Conservation (phyloP, 2,113 vertebrate genomes). For the Ia io region DNA sequence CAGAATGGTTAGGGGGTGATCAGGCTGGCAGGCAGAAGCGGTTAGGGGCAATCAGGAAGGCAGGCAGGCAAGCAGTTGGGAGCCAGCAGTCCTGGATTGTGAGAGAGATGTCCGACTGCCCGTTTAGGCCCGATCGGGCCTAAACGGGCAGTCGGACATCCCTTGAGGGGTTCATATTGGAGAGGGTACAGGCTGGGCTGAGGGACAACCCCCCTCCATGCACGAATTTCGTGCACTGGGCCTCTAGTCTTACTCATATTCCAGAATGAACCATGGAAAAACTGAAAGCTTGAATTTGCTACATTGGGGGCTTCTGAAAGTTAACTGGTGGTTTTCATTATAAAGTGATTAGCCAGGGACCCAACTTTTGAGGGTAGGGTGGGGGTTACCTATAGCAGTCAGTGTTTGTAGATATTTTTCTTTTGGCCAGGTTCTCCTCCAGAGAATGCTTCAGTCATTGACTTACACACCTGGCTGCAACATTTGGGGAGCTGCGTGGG, state of each 20-base stretch:
- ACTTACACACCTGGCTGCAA: background rate
- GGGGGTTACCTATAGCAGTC: background rate
- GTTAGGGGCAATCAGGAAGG: too few relatives aligned
- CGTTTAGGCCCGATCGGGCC: too few relatives aligned
- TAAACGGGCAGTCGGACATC: too few relatives aligned
- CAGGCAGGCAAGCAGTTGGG: too few relatives aligned
- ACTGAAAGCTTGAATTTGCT: background rate
- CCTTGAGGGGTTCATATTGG: too few relatives aligned
- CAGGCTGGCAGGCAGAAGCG: too few relatives aligned
- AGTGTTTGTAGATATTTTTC: background rate
- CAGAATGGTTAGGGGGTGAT: too few relatives aligned
- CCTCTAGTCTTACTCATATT: background rate
- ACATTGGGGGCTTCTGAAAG: background rate
- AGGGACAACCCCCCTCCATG: too few relatives aligned
- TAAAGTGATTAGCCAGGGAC: background rate
- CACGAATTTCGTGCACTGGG: too few relatives aligned
- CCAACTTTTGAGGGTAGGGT: background rate
- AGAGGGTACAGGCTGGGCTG: too few relatives aligned
- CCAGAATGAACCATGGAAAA: background rate
- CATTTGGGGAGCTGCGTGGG: background rate
- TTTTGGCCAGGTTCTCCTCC: background rate
- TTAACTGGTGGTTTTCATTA: background rate
- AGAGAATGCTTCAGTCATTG: background rate
- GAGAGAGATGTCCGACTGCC: too few relatives aligned
- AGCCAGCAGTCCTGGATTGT: too few relatives aligned